Evolutionary conservation across 1,140 invertebrate species (phyloP), one percentile per base, ranked within the genome.

Genomic region (Andrena cerasifolii): DNA sequence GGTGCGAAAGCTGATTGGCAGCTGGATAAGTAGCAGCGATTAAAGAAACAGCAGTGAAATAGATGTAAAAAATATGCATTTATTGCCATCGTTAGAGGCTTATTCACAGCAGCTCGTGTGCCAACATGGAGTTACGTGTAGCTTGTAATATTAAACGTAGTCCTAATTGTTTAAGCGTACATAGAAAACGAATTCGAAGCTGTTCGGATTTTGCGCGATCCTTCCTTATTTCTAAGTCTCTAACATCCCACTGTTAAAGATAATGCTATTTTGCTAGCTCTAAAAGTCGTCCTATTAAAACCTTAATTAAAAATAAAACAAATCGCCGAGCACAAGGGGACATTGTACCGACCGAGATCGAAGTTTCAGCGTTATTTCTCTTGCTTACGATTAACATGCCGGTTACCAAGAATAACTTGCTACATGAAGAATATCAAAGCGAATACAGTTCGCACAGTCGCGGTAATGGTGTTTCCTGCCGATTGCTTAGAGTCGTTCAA

Each of bases 1-100:
- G 12, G 92, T 95, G 16, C 90, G 93, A 6, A 88, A 93, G 53
- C 84, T 94, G 14, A 93, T 96, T 43, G 90, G 93, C 7, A 73
- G 92, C 62, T 96, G 95, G 95, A 33, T 12, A 43, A 47, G 2
- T 24, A 12, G 1, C 40, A n/a, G 5, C 16, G 26, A 45, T 56
- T 28, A 5, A 40, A 40, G 8, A 33, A 8, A 1, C 16, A 24
- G 3, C 4, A 14, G 5, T 3, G 24, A 31, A 1, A 47, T 45
- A 8, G 7, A 14, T 16, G 51, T 59, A 68, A n/a, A 71, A 53
- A 61, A 53, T 62, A 47, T 70, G 6, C n/a, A 8, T 78, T 61
- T 54, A 75, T 26, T 68, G 40, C 16, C 45, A 36, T 18, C 21
- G 0, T 63, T 6, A 58, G 3, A 33, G 4, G 67, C 6, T 40